Evolutionary conservation across 2,888 invertebrate genomes (phyloP), one percentile per base, ranked within the genome.

Genomic region (Drosophila planitibia): DNA sequence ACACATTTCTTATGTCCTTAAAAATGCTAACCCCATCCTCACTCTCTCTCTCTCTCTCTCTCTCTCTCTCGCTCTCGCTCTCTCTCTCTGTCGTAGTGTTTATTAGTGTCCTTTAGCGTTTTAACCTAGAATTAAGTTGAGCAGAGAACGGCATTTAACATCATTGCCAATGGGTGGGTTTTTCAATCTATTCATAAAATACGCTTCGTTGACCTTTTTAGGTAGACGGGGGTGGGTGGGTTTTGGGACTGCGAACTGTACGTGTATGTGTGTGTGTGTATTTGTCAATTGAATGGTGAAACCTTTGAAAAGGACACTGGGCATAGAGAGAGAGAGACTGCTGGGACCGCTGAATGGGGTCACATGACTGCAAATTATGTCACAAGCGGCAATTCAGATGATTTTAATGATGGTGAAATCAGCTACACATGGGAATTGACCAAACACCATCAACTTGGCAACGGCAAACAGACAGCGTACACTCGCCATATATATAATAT

Each of bases 351-450:
- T 57, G 68, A 84, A 80, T 75, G 83, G 70, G 85, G 85, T 78
- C 81, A 80, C 63, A 79, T 75, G 82, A 84, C 87, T 81, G 72
- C 83, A 87, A 84, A 84, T 84, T 82, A 84, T 83, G 83, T 82
- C 77, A 82, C 82, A 79, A 80, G 78, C 80, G 87, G 82, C 79
- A 77, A 82, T 85, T 74, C 70, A 57, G 80, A 74, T 82, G 83
- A 85, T 85, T 84, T 87, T 85, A 85, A 84, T 84, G 84, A 84
- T 84, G 85, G 70, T 73, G 72, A 79, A 83, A 79, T 83, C 79
- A 74, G 70, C 69, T 60, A 70, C 82, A 74, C 84, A 66, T 69
- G 85, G 83, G 85, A 73, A 82, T 81, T 70, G 68, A 64, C 75
- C 62, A 59, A 41, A 49, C 54, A 25, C 37, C 39, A 55, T 60